phyloP scores from a whole-genome alignment of 2,888 invertebrate species.

The Troides aeacus region DNA sequence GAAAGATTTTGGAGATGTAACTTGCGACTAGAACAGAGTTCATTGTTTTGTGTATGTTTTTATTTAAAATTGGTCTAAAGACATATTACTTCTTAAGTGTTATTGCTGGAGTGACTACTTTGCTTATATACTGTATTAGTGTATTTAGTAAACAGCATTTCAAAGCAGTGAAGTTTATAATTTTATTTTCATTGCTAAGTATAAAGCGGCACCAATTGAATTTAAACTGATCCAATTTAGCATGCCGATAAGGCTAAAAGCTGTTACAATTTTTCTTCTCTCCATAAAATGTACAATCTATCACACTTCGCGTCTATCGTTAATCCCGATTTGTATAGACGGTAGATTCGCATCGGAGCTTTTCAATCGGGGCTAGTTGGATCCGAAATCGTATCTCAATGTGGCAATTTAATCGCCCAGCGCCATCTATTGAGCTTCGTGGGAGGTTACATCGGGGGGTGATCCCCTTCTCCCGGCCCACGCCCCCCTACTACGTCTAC shows the following conservation, averaged over 20 bases:
- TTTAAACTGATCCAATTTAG: slow-evolving; percentile 29
- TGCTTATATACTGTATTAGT: too few species aligned
- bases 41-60: too few species aligned
- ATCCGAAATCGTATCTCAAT: slow-evolving; percentile 55
- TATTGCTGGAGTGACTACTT: too few species aligned
- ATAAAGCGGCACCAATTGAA: neutral
- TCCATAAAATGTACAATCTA: slow-evolving; percentile 30
- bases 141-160: too few species aligned
- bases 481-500: slow-evolving; percentile 50
- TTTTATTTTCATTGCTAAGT: neutral
- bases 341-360: slow-evolving; percentile 40
- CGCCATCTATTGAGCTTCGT: slow-evolving; percentile 57
- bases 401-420: slow-evolving; percentile 62
- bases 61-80: too few species aligned
- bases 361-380: slow-evolving; percentile 50
- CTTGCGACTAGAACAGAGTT: too few species aligned
- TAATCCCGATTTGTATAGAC: slow-evolving; percentile 32
- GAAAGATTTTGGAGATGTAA: too few species aligned
- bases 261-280: slow-evolving; percentile 4
- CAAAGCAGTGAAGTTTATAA: too few species aligned
- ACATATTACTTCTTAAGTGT: too few species aligned
- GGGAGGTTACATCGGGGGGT: slow-evolving; percentile 28
- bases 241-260: slow-evolving; percentile 13
- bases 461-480: slow-evolving; percentile 34
- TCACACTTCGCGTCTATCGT: slow-evolving; percentile 38